Conservation (phyloP, 2,888 invertebrate genomes). For the Lapara coniferarum region DNA sequence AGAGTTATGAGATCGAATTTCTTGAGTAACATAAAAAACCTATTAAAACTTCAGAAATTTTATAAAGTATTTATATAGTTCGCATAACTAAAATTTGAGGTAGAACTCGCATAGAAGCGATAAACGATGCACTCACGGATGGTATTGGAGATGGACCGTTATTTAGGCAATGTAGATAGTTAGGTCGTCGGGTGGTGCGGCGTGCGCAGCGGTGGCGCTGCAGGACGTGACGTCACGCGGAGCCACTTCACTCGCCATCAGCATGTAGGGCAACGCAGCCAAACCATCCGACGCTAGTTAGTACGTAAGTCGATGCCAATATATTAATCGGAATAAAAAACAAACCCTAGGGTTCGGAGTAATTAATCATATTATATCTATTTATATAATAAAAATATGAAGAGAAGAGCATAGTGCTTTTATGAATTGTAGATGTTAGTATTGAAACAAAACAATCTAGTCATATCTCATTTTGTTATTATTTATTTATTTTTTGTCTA, state of each 20-base stretch:
- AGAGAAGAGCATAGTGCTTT: conserved; percentile 83
- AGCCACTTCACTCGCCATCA: conserved; percentile 19
- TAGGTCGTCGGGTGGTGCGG: conserved; percentile 57
- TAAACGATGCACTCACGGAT: conserved; percentile 54
- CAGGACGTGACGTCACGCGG: conserved; percentile 3
- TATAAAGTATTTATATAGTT: conserved; percentile 73
- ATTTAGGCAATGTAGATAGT: conserved; percentile 55
- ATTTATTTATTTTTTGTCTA: conserved; percentile 73
- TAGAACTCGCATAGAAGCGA: conserved; percentile 63
- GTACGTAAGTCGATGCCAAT: conserved; percentile 80
- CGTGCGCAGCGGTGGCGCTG: conserved; percentile 30
- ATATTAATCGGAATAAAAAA: conserved; percentile 78
- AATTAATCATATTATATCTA: conserved; percentile 81
- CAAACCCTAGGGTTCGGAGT: conserved; percentile 76
- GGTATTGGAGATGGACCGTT: conserved; percentile 52
- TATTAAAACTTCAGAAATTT: conserved; percentile 72
- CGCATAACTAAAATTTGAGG: conserved; percentile 61
- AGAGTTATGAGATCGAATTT: conserved; percentile 77
- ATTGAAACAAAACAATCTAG: conserved; percentile 80
- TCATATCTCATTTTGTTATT: conserved; percentile 80
- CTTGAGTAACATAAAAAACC: conserved; percentile 53
- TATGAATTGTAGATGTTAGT: conserved; percentile 80
- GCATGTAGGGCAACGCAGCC: conserved; percentile 40
- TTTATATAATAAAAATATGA: conserved; percentile 81
- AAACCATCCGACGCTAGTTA: conserved; percentile 68